phyloP scores from a whole-genome alignment of 2,113 vertebrate species.

The Strigops habroptila region DNA sequence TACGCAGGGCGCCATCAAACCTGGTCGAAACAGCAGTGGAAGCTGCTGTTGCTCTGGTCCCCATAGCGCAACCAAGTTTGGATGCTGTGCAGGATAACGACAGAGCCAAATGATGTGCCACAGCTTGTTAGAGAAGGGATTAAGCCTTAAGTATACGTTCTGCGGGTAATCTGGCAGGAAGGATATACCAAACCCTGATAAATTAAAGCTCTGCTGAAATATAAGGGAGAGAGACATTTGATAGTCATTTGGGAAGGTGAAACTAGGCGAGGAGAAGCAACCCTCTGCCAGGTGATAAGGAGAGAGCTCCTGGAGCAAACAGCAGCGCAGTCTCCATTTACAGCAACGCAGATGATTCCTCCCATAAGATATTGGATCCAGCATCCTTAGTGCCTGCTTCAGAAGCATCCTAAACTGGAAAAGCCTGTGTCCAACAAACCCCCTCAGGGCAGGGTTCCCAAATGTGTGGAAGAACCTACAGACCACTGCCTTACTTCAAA shows the following conservation, averaged over 20 bases:
- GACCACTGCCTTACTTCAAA: rapidly evolving
- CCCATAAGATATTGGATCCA: background rate
- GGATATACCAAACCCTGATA: background rate
- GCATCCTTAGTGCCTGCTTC: background rate
- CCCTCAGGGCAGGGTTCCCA: background rate
- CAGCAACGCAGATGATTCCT: background rate
- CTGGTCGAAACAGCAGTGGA: background rate
- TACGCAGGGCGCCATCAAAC: rapidly evolving
- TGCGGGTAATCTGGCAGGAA: background rate
- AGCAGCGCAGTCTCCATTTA: rapidly evolving
- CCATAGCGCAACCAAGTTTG: rapidly evolving
- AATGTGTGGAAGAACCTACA: rapidly evolving
- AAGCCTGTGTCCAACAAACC: background rate
- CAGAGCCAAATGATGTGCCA: background rate
- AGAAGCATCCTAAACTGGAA: background rate
- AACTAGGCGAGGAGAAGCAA: background rate
- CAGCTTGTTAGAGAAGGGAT: background rate
- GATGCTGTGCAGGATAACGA: background rate
- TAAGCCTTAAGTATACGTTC: background rate
- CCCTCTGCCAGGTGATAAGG: background rate
- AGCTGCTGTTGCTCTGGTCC: background rate
- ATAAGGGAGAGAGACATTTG: background rate
- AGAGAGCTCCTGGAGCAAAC: background rate
- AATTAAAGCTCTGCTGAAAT: background rate
- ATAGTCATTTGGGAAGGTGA: background rate